These are phyloP conservation scores for Scaptomyza reducta DNA, from an alignment of 2,888 invertebrate species.

Conservation along the genomic window DNA sequence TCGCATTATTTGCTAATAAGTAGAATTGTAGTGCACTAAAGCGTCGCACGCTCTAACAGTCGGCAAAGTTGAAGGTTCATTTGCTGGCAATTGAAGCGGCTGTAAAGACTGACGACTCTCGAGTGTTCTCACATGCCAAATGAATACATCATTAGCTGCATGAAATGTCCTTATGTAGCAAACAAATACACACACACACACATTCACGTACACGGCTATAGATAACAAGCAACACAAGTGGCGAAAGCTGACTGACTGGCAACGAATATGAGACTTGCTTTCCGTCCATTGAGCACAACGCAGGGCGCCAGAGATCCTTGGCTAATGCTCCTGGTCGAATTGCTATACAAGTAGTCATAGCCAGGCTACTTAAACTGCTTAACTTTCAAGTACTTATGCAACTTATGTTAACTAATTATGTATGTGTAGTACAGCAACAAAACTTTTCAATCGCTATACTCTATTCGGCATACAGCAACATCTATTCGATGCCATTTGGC, in stretches of 20 bases:
- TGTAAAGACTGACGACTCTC: constrained; percentile 43
- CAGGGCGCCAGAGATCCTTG: constrained; percentile 2
- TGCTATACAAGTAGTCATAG: constrained; percentile 21
- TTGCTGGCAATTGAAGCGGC: constrained; percentile 67
- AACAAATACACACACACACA: constrained; percentile 10
- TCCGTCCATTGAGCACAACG: constrained; percentile 6
- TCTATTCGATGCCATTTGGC: background rate
- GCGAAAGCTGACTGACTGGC: constrained; percentile 52
- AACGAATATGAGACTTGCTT: constrained; percentile 12
- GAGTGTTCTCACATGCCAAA: constrained; percentile 63
- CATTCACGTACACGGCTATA: background rate
- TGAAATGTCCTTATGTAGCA: constrained; percentile 61
- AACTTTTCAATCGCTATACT: constrained; percentile 29
- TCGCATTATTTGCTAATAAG: constrained; percentile 71
- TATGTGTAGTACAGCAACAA: constrained; percentile 20
- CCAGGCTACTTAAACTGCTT: constrained; percentile 65
- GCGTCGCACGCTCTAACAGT: constrained; percentile 61
- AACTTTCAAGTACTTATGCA: constrained; percentile 62
- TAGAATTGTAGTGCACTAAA: constrained; percentile 64
- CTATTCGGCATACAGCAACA: constrained; percentile 3
- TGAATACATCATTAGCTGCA: constrained; percentile 78
- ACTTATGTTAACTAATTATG: constrained; percentile 73
- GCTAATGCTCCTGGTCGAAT: constrained; percentile 9
- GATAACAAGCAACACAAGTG: constrained; percentile 45
- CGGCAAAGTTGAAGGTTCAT: constrained; percentile 67